Base-by-base conservation (phyloP, 2,888 invertebrate genomes). In the Spatulosminthurus flaviceps region DNA sequence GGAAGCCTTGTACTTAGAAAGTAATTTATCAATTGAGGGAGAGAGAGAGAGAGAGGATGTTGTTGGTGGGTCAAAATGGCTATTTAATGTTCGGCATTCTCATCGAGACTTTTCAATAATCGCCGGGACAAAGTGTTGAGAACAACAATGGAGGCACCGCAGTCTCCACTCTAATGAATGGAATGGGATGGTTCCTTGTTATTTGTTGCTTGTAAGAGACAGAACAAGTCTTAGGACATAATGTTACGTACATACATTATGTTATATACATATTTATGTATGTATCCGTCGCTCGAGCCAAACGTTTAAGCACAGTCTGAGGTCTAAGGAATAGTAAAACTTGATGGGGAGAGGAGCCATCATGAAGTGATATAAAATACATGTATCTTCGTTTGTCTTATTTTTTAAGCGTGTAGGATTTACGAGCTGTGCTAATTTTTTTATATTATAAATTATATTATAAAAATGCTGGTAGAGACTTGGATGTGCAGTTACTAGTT, bases 51-150 rank as follows among this genome's bases (percentile, higher is more conserved):
- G 51, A 51, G 51, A 19, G 16, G 4, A 34, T 34, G 34, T 34
- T 51, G 51, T 51, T 51, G 51, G 51, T 51, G 9, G 51, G 51
- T 51, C 51, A 51, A 51, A 34, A 51, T 51, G 51, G 51, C 51
- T 51, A 51, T 51, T 51, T 51, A 67, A 67, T 67, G 28, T 28
- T 67, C 67, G 70, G 34, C 41, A 34, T 26, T 70, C 69, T 69
- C 69, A 69, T 69, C 41, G 41, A 70, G 70, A 21, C 70, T 70
- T 70, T 70, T 70, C 70, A 70, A 70, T 70, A 34, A 70, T 21
- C 22, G 67, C 5, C 67, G 26, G n/a, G 28, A 28, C 67, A 67
- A 67, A 41, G 70, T 41, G 41, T 70, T 70, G 34, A 70, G 70
- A 19, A 41, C 70, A 70, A 70, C 70, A 70, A 70, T 70, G 41